Evolutionary conservation across 2,888 invertebrate genomes (phyloP), one percentile per base, ranked within the genome.

Genomic region (Crioceris asparagi): DNA sequence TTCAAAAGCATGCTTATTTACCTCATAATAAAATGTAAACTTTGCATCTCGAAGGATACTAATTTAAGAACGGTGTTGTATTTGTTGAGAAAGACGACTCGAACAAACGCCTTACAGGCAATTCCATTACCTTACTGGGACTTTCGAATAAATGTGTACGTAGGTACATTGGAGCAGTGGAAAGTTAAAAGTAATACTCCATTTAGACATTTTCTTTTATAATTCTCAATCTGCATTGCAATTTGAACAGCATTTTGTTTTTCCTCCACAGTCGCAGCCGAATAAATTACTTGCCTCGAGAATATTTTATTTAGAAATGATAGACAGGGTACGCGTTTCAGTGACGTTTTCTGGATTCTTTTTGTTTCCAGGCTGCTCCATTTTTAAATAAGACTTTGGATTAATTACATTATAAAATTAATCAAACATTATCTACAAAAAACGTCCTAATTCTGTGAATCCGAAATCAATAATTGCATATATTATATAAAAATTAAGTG

Each of bases 41-140:
- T 50, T 45, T 42, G 46, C 54, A 57, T 55, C 53, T 56, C 49
- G 45, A 45, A 49, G 52, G 52, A 58, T 58, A 54, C 56, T 57
- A 54, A 59, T 56, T 59, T 56, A 54, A 51, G 50, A 54, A 56
- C 50, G 46, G 55, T 42, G 52, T 55, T 56, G 54, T 56, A 48
- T 53, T 54, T 64, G n/a, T n/a, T n/a, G 52, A 48, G 45, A 54
- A 56, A 51, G 55, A 51, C 43, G 55, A 55, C 52, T 64, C 68
- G 65, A 70, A 69, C 69, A 69, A 71, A 70, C 66, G 67, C 69
- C 70, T 70, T 62, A 65, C 63, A 71, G 70, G 70, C 68, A 41
- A 69, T 68, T 68, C 68, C 69, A 70, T 74, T 70, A 59, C 75
- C 59, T 57, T 60, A 57, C 56, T 53, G 52, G 46, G 44, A 48